Base-by-base conservation (phyloP, 2,888 invertebrate species). In the Alitta virens region DNA sequence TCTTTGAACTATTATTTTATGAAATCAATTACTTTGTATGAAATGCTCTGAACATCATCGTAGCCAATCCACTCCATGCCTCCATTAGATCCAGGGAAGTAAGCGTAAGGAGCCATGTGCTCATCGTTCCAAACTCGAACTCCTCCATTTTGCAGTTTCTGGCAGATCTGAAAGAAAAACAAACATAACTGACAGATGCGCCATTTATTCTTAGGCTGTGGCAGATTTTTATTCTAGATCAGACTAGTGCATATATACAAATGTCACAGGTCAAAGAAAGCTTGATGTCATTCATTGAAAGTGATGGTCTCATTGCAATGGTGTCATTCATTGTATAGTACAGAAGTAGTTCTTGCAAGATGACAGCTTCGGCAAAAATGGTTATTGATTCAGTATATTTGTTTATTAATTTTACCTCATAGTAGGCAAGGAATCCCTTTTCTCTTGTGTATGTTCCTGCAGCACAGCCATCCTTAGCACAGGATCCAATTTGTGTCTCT, bases 101-200 rank as follows among this genome's bases (percentile, higher is more conserved):
- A 71, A 16, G 71, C 52, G 51, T 96, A 96, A 7, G 96, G 96
- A 60, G 68, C 71, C 49, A 71, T 67, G 52, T 71, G 71, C 12
- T 70, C 70, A 25, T 68, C 67, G 93, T 70, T 68, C 62, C 71
- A 70, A 16, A 69, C 67, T 1, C 67, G 65, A 9, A n/a, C 71
- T 14, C 71, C 71, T 7, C 72, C 72, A 40, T 58, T 62, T 14
- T 63, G 62, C 16, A 71, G 57, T 71, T 71, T 70, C 7, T 71
- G 65, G 64, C 74, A 75, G 14, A 75, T 70, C 74, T 75, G 56
- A 33, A 12, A 3, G 43, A 38, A 57, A 14, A n/a, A n/a, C n/a
- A n/a, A n/a, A n/a, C n/a, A n/a, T n/a, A n/a, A n/a, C n/a, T n/a
- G n/a, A n/a, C n/a, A n/a, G n/a, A n/a, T n/a, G n/a, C n/a, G n/a